Base-by-base conservation (phyloP, 2,113 vertebrate species). In the Campylomormyrus numenius region DNA sequence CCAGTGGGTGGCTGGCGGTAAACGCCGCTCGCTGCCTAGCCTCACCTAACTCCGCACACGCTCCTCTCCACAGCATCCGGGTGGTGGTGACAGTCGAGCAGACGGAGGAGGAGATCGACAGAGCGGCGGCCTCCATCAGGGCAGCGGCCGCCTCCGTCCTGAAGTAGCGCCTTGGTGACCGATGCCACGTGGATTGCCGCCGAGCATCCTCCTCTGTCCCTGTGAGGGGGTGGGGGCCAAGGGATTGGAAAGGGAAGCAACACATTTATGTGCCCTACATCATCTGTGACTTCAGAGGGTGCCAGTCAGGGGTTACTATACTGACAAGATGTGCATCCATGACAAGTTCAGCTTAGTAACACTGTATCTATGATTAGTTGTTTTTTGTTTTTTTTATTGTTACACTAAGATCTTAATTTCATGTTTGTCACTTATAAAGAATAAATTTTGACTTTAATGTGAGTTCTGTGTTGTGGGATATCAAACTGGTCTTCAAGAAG, bases 41-140 rank as follows among this genome's bases (percentile, higher is more conserved):
- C 74, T 80, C 74, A 0, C 74, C 66, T 74, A 88, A 56, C 52
- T 27, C 21, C 9, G 8, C 84, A 42, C 50, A 42, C 50, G n/a
- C 70, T 19, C 46, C 10, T 74, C 27, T 10, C 93, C 91, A 58
- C 95, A 99, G 98, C 92, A 97, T 99, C 91, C 95, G 98, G 89
- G 96, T 99, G 88, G 97, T 99, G 91, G 90, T 99, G 90, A 98
- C 98, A 3, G 92, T 98, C 42, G 96, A 99, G 91, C 98, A 99
- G 91, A 97, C 97, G 0, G 96, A 97, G 15, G 94, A 97, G 90
- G 98, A 99, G 74, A 94, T 99, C 91, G 93, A 97, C 91, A 96
- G 92, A 91, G 97, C 97, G 0, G 97, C 97, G 3, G 93, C 94
- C 9, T 95, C 96, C 31, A 96, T 99, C 93, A 96, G 94, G 87